Conservation (phyloP, 2,888 invertebrate genomes). For the Taphrorychus bicolor region DNA sequence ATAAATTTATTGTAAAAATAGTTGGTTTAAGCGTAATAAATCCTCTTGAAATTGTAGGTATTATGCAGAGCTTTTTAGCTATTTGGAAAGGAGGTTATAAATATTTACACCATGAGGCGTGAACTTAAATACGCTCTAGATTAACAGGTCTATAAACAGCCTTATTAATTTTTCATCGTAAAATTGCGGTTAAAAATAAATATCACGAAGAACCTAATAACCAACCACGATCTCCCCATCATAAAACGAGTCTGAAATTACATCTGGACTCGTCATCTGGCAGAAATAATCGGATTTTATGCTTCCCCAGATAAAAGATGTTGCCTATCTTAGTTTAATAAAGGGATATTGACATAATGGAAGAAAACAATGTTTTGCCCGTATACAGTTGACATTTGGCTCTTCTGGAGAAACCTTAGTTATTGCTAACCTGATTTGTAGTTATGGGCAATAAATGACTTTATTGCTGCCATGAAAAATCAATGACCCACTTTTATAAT, state of each 20-base stretch:
- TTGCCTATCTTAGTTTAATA: constrained; percentile 17
- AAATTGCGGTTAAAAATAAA: constrained; percentile 6
- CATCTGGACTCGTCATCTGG: constrained; percentile 22
- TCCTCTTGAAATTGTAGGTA: too few species aligned
- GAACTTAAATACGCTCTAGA: not conserved
- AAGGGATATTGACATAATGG: constrained; percentile 14
- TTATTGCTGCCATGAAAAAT: not conserved
- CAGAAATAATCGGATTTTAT: constrained; percentile 20
- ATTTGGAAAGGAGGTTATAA: too few species aligned
- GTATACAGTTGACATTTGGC: not conserved
- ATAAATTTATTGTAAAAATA: too few species aligned
- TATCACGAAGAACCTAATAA: not conserved
- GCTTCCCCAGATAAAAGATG: constrained; percentile 16
- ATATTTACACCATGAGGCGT: too few species aligned
- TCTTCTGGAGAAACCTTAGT: not conserved
- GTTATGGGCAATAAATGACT: too few species aligned
- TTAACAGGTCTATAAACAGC: not conserved
- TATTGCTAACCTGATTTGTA: not conserved
- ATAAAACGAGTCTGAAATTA: constrained; percentile 20
- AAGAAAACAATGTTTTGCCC: not conserved
- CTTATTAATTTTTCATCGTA: not conserved
- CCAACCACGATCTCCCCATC: not conserved
- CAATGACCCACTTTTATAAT: not conserved
- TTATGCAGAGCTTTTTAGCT: too few species aligned
- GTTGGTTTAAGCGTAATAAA: too few species aligned